Evolutionary conservation across 2,888 invertebrate genomes (phyloP).

Genomic region (Parasteatoda lunata): DNA sequence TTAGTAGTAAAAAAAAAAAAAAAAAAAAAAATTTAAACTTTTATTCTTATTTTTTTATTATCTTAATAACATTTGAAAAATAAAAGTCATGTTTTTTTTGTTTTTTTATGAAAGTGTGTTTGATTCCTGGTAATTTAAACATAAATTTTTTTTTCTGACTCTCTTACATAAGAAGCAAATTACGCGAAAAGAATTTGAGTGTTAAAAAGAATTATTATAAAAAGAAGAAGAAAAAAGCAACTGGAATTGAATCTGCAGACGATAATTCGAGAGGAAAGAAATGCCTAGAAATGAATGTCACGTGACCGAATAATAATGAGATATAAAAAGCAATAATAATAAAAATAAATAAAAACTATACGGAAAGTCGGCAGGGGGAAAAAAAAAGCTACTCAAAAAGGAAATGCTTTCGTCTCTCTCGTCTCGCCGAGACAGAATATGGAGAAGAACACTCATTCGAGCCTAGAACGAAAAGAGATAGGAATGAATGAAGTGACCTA

Average conservation of each 20-base stretch:
- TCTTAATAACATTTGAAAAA: too few species aligned
- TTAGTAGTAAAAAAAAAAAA: too few species aligned
- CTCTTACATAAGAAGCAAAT: too few species aligned
- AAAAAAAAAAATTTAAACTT: too few species aligned
- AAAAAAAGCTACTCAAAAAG: conserved; percentile 36
- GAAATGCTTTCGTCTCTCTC: conserved; percentile 42
- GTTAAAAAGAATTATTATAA: background rate
- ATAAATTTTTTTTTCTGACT: too few species aligned
- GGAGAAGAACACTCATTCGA: background rate
- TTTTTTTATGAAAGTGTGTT: too few species aligned
- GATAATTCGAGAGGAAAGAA: background rate
- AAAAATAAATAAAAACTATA: background rate
- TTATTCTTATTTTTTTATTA: too few species aligned
- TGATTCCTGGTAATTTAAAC: too few species aligned
- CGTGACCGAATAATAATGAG: background rate
- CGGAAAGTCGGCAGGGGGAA: background rate
- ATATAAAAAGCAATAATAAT: background rate
- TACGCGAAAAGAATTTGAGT: too few species aligned
- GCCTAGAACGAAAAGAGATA: background rate
- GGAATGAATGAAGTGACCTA: conserved; percentile 41
- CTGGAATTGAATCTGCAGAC: background rate
- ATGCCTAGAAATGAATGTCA: background rate
- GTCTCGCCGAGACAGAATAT: background rate
- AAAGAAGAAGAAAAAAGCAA: background rate
- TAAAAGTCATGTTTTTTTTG: too few species aligned